Conservation (phyloP, 2,888 invertebrate species). For the Drosophila hawaiiensis region DNA sequence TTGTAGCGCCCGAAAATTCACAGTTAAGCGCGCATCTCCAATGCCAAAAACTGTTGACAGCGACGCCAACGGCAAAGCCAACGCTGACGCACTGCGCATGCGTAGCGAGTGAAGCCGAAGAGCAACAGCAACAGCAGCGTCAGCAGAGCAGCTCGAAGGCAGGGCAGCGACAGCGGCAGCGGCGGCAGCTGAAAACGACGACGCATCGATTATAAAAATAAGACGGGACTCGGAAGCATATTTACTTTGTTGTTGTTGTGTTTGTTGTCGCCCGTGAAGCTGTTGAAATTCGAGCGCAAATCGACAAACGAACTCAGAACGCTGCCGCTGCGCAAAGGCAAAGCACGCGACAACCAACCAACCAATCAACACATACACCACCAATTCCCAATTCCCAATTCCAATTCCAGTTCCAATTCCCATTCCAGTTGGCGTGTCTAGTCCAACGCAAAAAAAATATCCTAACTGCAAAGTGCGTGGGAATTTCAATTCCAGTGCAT, state of each 20-base stretch:
- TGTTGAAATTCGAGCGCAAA: slow-evolving; percentile 76
- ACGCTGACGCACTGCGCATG: slow-evolving; percentile 57
- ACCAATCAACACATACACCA: slow-evolving; percentile 30
- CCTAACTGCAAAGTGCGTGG: slow-evolving; percentile 16
- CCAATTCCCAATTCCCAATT: slow-evolving; percentile 6
- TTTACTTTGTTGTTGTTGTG: slow-evolving; percentile 38
- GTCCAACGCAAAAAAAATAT: slow-evolving; percentile 11
- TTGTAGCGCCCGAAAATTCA: slow-evolving; percentile 27
- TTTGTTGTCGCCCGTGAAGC: slow-evolving; percentile 44
- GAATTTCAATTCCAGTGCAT: slow-evolving; percentile 24
- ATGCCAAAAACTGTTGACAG: slow-evolving; percentile 33
- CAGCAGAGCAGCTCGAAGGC: slow-evolving; percentile 23
- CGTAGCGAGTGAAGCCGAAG: slow-evolving; percentile 36
- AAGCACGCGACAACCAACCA: slow-evolving; percentile 71
- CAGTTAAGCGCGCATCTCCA: slow-evolving; percentile 48
- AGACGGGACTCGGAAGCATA: slow-evolving; percentile 77
- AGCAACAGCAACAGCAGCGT: slow-evolving; percentile 7
- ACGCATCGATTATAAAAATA: slow-evolving; percentile 63
- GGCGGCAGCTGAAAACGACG: slow-evolving; percentile 40
- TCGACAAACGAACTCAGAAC: slow-evolving; percentile 80
- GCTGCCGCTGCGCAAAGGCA: slow-evolving; percentile 81
- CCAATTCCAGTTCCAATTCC: slow-evolving; percentile 10
- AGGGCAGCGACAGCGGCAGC: slow-evolving; percentile 28
- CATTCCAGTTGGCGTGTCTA: slow-evolving; percentile 1
- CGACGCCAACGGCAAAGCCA: slow-evolving; percentile 1